phyloP scores from a whole-genome alignment of 1,140 invertebrate genomes.

The Mamestra configurata region DNA sequence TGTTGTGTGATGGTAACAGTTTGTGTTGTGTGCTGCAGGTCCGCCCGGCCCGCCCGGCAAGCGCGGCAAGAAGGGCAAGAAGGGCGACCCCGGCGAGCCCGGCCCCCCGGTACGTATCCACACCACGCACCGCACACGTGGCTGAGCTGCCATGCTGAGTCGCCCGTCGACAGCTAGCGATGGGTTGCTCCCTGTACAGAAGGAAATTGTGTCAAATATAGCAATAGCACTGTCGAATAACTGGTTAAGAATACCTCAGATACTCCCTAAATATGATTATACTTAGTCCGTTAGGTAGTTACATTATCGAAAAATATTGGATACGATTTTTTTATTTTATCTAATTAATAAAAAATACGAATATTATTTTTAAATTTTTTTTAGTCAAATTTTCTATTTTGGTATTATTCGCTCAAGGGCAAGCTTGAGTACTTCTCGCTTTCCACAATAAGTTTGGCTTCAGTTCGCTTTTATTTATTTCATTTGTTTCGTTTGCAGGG shows the following conservation, averaged over 20 bases:
- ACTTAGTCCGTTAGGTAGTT: too few species aligned
- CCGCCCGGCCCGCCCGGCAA: constrained; percentile 93
- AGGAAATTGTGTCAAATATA: too few species aligned
- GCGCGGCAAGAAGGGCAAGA: constrained; percentile 95
- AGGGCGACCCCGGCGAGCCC: constrained; percentile 94
- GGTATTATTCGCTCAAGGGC: background rate
- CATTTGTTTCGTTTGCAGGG: constrained; percentile 90
- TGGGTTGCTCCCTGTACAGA: too few species aligned
- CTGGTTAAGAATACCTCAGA: too few species aligned
- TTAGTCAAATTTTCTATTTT: too few species aligned
- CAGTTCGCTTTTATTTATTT: constrained; percentile 51
- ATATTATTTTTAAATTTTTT: too few species aligned
- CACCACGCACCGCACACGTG: background rate
- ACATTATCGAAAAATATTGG: too few species aligned
- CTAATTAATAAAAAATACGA: too few species aligned
- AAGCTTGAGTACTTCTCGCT: background rate
- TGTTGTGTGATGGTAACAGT: background rate
- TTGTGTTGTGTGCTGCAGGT: constrained; percentile 85
- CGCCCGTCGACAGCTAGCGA: too few species aligned
- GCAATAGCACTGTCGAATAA: background rate
- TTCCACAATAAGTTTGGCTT: background rate
- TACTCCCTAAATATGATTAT: too few species aligned
- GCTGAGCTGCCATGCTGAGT: too few species aligned
- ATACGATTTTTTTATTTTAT: too few species aligned
- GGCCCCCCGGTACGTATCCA: constrained; percentile 90